phyloP scores from a whole-genome alignment of 2,888 invertebrate genomes.

The Horisme vitalbata region DNA sequence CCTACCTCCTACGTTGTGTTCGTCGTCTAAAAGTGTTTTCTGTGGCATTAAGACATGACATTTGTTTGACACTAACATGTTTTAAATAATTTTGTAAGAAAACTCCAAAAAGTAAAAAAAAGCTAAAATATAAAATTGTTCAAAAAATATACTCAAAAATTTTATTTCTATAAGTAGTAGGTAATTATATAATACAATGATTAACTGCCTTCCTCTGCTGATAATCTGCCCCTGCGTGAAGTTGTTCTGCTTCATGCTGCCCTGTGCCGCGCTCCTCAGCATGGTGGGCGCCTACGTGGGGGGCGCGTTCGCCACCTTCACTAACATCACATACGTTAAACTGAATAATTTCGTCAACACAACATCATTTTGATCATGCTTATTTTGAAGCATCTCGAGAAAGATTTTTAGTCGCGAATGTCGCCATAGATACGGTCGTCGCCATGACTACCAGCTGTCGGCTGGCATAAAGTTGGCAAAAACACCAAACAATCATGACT shows the following conservation, averaged over 20 bases:
- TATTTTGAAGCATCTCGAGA: too few species aligned
- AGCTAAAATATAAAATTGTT: background rate
- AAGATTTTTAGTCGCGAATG: too few species aligned
- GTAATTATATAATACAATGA: too few species aligned
- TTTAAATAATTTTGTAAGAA: too few species aligned
- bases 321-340: constrained; percentile 40
- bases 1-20: too few species aligned
- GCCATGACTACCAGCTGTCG: constrained; percentile 28
- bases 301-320: constrained; percentile 41
- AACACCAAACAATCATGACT: constrained; percentile 46
- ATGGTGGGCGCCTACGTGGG: constrained; percentile 48
- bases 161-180: too few species aligned
- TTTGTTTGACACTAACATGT: too few species aligned
- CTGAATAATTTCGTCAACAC: constrained; percentile 42
- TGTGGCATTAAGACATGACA: too few species aligned
- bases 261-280: constrained; percentile 48
- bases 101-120: too few species aligned
- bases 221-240: constrained; percentile 53
- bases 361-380: constrained; percentile 39
- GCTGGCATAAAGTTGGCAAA: constrained; percentile 3
- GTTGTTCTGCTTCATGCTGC: constrained; percentile 56
- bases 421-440: constrained; percentile 23
- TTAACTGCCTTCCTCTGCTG: constrained; percentile 47
- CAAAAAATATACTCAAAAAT: background rate
- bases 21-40: too few species aligned